These are phyloP conservation scores for Sebastes paucispinis DNA, from an alignment of 2,797 vertebrate genomes.

Conservation along the genomic window DNA sequence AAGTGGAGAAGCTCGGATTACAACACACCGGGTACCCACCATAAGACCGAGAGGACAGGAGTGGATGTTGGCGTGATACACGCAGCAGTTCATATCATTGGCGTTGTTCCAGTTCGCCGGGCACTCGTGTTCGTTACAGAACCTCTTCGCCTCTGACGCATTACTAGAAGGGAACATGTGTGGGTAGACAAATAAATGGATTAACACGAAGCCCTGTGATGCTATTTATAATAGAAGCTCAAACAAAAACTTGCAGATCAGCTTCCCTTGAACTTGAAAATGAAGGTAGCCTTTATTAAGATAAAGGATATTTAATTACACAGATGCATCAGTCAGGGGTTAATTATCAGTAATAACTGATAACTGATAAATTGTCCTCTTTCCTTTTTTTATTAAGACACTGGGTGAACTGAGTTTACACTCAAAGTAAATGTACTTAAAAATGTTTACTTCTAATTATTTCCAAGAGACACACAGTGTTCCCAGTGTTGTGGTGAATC, in stretches of 20 bases:
- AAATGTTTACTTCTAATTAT: neutral
- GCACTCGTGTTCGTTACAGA: conserved; percentile 78
- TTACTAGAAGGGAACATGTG: conserved; percentile 47
- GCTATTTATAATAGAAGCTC: neutral
- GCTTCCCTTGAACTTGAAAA: neutral
- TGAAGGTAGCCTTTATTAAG: neutral
- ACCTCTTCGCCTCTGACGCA: conserved; percentile 77
- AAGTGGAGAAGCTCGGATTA: neutral
- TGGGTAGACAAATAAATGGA: neutral
- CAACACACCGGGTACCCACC: conserved; percentile 36
- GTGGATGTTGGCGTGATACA: conserved; percentile 80
- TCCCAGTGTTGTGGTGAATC: neutral
- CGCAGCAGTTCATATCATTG: conserved; percentile 79
- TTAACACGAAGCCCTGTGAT: neutral
- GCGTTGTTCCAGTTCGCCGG: conserved; percentile 81
- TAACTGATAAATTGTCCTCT: neutral
- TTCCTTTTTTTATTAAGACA: neutral
- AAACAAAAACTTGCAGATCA: neutral
- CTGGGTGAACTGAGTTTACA: neutral
- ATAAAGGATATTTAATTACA: neutral
- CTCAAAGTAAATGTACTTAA: neutral
- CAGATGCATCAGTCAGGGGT: neutral
- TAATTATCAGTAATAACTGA: neutral
- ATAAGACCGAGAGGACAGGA: conserved; percentile 75
- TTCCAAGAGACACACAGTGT: neutral